Evolutionary conservation across 2,888 invertebrate species (phyloP), one percentile per base, ranked within the genome.

Genomic region (Nomada fucata): DNA sequence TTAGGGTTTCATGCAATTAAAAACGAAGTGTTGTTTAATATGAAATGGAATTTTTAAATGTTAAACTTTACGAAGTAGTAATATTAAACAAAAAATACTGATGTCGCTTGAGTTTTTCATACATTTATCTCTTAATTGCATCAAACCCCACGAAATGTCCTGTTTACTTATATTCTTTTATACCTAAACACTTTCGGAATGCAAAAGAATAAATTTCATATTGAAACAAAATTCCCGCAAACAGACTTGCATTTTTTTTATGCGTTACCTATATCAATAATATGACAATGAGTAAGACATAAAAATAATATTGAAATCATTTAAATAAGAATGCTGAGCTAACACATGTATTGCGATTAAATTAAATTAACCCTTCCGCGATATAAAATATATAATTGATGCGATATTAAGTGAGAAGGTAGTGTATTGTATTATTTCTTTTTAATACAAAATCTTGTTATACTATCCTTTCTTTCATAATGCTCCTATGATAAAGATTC

Each of bases 401-500:
- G 4, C 9, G 59, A 59, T 7, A 47, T 18, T 15, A n/a, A 73
- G 59, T 50, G 29, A 44, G 36, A 47, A 59, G n/a, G 18, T 18
- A 50, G 55, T 42, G 23, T 69, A 42, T 57, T 13, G 1, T 63
- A n/a, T 69, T n/a, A 20, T 29, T 64, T 61, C 52, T 61, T 68
- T 72, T 72, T 77, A 77, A 80, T 80, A 80, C 78, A 80, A 77
- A 77, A 80, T 80, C 67, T 63, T 63, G 29, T 55, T 78, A 77
- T 71, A 20, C 77, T 72, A 77, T 3, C 50, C 29, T 36, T 63
- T 42, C 20, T 64, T 52, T 72, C 63, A 4, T 53, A 72, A 77
- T 77, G 72, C 79, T 26, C 29, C 63, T 80, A 72, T 57, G 68
- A 77, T 80, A 80, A 80, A 80, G 78, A 80, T 80, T 80, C 80